Evolutionary conservation across 1,140 invertebrate genomes (phyloP).

Genomic region (Triops longicaudatus): DNA sequence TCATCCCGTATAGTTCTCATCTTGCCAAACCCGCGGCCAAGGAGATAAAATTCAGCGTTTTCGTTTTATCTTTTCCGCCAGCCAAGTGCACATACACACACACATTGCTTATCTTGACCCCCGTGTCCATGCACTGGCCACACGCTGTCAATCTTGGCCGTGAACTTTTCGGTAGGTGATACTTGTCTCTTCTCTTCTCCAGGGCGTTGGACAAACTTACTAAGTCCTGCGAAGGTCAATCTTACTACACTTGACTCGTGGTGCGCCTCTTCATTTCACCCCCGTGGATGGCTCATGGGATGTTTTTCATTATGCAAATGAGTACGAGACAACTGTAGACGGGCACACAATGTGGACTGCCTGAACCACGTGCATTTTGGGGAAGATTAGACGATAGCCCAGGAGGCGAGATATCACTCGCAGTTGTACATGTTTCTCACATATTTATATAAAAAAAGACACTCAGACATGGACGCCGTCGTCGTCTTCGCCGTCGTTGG

Average conservation of each 20-base stretch:
- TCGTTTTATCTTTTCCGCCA: constrained; percentile 15
- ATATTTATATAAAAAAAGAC: background rate
- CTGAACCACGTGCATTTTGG: background rate
- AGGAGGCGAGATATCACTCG: background rate
- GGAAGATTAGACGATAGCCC: background rate
- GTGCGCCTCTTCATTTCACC: no score
- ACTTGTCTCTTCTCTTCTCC: background rate
- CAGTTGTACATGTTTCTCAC: background rate
- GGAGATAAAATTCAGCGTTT: background rate
- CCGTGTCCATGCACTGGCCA: background rate
- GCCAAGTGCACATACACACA: background rate
- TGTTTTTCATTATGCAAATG: no score
- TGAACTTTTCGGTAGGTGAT: background rate
- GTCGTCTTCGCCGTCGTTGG: background rate
- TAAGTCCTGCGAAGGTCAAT: no score
- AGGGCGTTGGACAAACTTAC: no score
- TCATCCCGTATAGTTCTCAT: constrained; percentile 6
- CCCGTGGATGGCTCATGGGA: no score
- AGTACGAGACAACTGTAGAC: no score
- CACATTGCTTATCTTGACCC: background rate
- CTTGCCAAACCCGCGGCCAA: background rate
- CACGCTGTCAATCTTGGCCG: background rate
- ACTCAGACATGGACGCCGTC: background rate
- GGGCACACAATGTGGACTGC: background rate
- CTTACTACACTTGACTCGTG: no score